phyloP scores from a whole-genome alignment of 2,797 vertebrate genomes.

The Petrocephalus schoutedeni region DNA sequence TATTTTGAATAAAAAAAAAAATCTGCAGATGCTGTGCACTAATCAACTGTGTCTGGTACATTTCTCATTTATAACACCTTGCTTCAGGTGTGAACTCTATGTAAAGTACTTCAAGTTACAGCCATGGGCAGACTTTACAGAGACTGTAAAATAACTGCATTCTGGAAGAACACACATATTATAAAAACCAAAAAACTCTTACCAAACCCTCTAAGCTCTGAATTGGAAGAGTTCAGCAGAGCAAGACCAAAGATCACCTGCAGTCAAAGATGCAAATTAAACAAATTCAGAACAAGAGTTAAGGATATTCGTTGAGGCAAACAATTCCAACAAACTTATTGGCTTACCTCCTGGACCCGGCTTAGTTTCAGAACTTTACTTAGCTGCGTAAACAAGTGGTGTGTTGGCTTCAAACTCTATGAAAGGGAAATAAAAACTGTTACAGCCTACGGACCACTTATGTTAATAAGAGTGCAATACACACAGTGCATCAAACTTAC shows the following conservation, averaged over 20 bases:
- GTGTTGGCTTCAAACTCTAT: constrained; percentile 95
- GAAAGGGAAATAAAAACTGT: background rate
- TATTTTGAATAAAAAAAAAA: background rate
- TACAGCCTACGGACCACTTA: background rate
- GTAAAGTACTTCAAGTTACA: background rate
- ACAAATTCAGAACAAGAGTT: background rate
- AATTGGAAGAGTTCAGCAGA: constrained; percentile 89
- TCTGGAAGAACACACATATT: background rate
- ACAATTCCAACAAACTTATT: background rate
- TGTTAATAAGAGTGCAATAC: background rate
- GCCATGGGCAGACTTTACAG: background rate
- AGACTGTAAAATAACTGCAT: background rate
- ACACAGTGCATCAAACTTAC: background rate
- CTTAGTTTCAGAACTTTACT: constrained; percentile 99
- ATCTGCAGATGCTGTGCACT: background rate
- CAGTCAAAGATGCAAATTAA: constrained; percentile 27
- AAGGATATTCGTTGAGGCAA: background rate
- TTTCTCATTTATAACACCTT: background rate
- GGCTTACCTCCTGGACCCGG: constrained; percentile 95
- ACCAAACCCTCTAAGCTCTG: constrained; percentile 94
- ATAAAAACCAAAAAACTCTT: constrained; percentile 45
- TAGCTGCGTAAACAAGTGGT: constrained; percentile 92
- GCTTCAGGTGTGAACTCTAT: background rate
- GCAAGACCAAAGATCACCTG: constrained; percentile 98
- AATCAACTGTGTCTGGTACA: background rate